Conservation (phyloP, 2,113 vertebrate genomes). For the Pavo muticus region DNA sequence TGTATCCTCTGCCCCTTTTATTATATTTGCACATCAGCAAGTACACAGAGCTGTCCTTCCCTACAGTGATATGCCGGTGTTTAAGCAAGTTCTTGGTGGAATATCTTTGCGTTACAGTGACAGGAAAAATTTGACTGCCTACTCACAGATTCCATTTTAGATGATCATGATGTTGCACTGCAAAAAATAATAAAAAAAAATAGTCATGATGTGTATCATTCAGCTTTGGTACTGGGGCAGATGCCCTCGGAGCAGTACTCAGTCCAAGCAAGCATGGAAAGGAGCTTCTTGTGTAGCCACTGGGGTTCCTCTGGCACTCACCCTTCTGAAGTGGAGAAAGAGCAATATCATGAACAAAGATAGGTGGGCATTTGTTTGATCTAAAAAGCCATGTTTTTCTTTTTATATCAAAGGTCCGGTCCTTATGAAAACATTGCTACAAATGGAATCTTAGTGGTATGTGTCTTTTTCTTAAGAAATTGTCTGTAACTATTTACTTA, state of each 20-base stretch:
- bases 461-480: neutral
- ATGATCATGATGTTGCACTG: neutral
- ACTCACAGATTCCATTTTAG: neutral
- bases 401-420: conserved; percentile 75
- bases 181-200: neutral
- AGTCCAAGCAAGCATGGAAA: neutral
- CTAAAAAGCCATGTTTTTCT: neutral
- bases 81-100: neutral
- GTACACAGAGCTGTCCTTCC: neutral
- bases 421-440: conserved; percentile 75
- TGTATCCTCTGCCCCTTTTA: neutral
- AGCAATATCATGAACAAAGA: neutral
- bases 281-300: accelerated
- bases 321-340: neutral
- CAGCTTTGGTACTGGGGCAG: neutral
- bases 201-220: neutral
- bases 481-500: neutral
- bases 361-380: neutral
- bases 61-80: accelerated
- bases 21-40: neutral
- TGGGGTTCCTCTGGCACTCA: neutral
- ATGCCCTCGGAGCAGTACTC: neutral
- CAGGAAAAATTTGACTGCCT: neutral
- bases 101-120: neutral
- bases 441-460: conserved; percentile 88